Evolutionary conservation across 2,888 invertebrate genomes (phyloP).

Genomic region (Tridacna gigas): DNA sequence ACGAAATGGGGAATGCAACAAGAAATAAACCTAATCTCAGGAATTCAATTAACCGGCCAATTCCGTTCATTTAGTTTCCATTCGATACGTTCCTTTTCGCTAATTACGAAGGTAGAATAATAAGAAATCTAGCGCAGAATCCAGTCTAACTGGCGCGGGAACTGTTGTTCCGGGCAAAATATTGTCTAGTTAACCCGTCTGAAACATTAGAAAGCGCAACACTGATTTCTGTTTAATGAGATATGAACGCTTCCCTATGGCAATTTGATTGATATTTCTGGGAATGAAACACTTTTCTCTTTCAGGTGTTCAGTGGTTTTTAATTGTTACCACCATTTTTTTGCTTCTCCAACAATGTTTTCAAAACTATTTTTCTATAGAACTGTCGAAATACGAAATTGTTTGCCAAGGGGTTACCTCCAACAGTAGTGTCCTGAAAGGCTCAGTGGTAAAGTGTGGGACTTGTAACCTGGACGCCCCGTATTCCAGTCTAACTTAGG

Average conservation of each 20-base stretch:
- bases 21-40: neutral
- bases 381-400: too few relatives aligned
- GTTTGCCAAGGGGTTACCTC: too few relatives aligned
- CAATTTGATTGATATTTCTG: neutral
- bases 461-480: too few relatives aligned
- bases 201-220: neutral
- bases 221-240: neutral
- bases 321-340: too few relatives aligned
- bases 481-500: too few relatives aligned
- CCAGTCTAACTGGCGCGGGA: conserved; percentile 16
- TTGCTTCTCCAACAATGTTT: too few relatives aligned
- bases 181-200: neutral
- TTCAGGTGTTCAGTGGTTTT: too few relatives aligned
- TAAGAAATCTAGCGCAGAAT: neutral
- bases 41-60: neutral
- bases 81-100: conserved; percentile 5
- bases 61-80: neutral
- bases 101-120: conserved; percentile 8
- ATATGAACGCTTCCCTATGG: neutral
- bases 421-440: too few relatives aligned
- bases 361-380: too few relatives aligned
- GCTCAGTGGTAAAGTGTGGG: too few relatives aligned
- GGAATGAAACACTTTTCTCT: too few relatives aligned
- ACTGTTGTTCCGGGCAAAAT: neutral
- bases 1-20: neutral